phyloP scores from a whole-genome alignment of 2,888 invertebrate species.

The Zeuzera pyrina region DNA sequence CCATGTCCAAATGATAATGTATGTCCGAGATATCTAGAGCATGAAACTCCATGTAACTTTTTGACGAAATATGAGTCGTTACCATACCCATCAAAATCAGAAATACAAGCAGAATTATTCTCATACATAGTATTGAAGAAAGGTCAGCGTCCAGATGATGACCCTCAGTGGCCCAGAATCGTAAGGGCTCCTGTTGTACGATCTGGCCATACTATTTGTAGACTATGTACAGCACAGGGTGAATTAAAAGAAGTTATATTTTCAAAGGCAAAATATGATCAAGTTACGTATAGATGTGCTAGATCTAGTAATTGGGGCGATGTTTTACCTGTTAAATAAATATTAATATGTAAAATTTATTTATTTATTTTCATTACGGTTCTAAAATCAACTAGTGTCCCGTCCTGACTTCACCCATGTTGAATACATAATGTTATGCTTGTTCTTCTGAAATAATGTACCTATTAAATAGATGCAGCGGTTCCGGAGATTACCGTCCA shows the following conservation, averaged over 20 bases:
- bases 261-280: conserved; percentile 82
- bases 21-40: conserved; percentile 81
- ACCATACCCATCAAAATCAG: conserved; percentile 55
- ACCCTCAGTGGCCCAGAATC: conserved; percentile 84
- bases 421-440: too few species aligned
- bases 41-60: conserved; percentile 86
- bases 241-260: conserved; percentile 84
- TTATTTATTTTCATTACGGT: not conserved
- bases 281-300: conserved; percentile 83
- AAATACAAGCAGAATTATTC: conserved; percentile 73
- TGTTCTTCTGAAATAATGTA: too few species aligned
- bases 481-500: too few species aligned
- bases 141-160: conserved; percentile 68
- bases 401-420: too few species aligned
- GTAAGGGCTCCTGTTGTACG: conserved; percentile 80
- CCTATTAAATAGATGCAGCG: too few species aligned
- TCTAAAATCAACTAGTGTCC: too few species aligned
- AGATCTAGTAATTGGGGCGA: conserved; percentile 86
- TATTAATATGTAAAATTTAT: conserved; percentile 1
- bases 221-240: conserved; percentile 83
- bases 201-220: conserved; percentile 82
- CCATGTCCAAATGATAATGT: conserved; percentile 89
- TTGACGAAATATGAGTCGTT: conserved; percentile 74
- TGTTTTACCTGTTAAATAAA: conserved; percentile 77
- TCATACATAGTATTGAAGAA: conserved; percentile 88